Base-by-base conservation (phyloP, 2,888 invertebrate genomes). In the Neoscelio sp. region DNA sequence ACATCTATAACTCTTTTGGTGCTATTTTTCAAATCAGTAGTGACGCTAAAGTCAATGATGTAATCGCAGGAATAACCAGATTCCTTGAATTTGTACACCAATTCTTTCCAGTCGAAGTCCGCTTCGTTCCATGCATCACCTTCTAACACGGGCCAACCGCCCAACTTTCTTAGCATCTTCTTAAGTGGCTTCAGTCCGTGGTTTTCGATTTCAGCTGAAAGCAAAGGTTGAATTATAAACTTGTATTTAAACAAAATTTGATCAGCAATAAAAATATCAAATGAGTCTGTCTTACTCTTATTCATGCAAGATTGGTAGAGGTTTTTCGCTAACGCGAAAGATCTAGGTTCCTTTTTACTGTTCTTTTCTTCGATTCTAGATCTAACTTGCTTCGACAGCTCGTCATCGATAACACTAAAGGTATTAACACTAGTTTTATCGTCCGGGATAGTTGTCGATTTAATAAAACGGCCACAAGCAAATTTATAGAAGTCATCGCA, bases 71-170 rank as follows among this genome's bases (percentile, higher is more conserved):
- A 96, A 91, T 96, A 97, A 1, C 98, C 98, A 54, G 93, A 91
- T 58, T 92, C 91, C 38, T 97, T 93, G 91, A 97, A 97, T 78
- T 94, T 94, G 91, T 96, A 96, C 4, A 97, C 95, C 0, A 95
- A 94, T 82, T 95, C 92, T 84, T 94, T 94, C 98, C 98, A 98
- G 80, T 94, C 92, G 92, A 96, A 98, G 7, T 91, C 89, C 0
- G 89, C 90, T 1, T 93, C 94, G 82, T 94, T 92, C 97, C 97
- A 98, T 0, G 88, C 80, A 23, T 93, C 92, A 0, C 95, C 97
- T 81, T 95, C 95, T 30, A 98, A 91, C n/a, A 96, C 95, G 0
- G 99, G 98, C 98, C 98, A 99, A 1, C 98, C 98, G 0, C 98
- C 98, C 15, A 98, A 92, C n/a, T 93, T 92, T 28, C 92, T 92